Evolutionary conservation across 2,797 vertebrate species (phyloP), one percentile per base, ranked within the genome.

Genomic region (Hirundo rustica): DNA sequence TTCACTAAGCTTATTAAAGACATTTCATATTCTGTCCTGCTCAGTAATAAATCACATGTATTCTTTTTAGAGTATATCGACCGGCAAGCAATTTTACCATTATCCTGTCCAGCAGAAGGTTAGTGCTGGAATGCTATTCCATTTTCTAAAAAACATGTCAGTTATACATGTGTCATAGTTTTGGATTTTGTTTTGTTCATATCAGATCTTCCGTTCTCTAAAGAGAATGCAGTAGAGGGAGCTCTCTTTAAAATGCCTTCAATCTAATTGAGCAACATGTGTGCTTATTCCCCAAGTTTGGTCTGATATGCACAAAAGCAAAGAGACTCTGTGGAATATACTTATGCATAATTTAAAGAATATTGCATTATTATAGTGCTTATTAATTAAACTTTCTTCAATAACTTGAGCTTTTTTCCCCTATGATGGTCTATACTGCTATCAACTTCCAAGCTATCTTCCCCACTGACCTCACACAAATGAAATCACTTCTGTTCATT

Each of bases 1-100:
- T 96, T 90, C 91, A 81, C 66, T 86, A 95, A 97, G 89, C 87
- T 96, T 95, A 93, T 96, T 93, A 95, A 96, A 97, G 88, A 92
- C 84, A 75, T 86, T 89, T 94, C 95, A 92, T 53, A 53, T 54
- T 90, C 61, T 94, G 85, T 65, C 67, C 74, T 77, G 22, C 60
- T 94, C 25, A 16, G 54, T 93, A 96, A 97, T 97, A 97, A 96
- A 97, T 97, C 92, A 95, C 29, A 57, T 38, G 17, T 45, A 92
- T 91, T 92, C 95, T 40, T 91, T 93, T 97, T 73, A 89, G 94
- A 96, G 75, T 48, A 26, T 93, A 97, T 89, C 16, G 88, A 68
- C 13, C 16, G n/a, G 54, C 77, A 97, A 97, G 83, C 55, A 95
- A 68, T 95, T 96, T 90, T 95, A 62, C 48, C 82, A 64, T 82